phyloP scores from a whole-genome alignment of 2,888 invertebrate genomes.

The Scaptomyza flava region DNA sequence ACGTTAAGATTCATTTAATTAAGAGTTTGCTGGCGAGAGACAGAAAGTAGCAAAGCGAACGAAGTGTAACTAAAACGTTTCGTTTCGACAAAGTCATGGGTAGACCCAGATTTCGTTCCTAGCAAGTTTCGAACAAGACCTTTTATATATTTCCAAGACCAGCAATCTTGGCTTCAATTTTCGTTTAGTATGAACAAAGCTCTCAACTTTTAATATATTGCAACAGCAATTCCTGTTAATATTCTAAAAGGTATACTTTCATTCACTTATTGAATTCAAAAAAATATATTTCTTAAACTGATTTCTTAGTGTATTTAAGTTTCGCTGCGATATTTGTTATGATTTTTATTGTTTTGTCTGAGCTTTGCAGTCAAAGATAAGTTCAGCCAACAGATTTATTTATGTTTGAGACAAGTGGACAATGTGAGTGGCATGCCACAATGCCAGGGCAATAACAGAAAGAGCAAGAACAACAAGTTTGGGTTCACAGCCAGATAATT shows the following conservation, averaged over 20 bases:
- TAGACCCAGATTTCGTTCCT: too few relatives aligned
- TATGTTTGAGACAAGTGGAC: conserved; percentile 46
- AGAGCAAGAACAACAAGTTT: conserved; percentile 3
- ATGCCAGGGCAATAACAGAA: conserved; percentile 16
- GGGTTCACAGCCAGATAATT: conserved; percentile 47
- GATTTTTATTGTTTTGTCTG: background rate
- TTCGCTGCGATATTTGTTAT: background rate
- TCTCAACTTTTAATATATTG: too few relatives aligned
- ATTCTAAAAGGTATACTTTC: too few relatives aligned
- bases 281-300: background rate
- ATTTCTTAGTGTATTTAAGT: conserved; percentile 29
- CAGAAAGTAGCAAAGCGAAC: background rate
- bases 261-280: background rate
- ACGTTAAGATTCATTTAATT: background rate
- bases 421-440: conserved; percentile 53
- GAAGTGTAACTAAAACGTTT: background rate
- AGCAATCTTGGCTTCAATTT: too few relatives aligned
- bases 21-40: background rate
- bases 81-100: background rate
- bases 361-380: conserved; percentile 23
- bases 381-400: conserved; percentile 62
- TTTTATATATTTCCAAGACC: too few relatives aligned
- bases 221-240: too few relatives aligned
- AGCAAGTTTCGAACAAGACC: too few relatives aligned
- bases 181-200: too few relatives aligned